A percentile compares a stretch with the other conserved stretches of the same genome.
These are phyloP conservation scores for Oryzaephilus surinamensis DNA, from an alignment of 1,140 invertebrate species.

Conservation along the genomic window DNA sequence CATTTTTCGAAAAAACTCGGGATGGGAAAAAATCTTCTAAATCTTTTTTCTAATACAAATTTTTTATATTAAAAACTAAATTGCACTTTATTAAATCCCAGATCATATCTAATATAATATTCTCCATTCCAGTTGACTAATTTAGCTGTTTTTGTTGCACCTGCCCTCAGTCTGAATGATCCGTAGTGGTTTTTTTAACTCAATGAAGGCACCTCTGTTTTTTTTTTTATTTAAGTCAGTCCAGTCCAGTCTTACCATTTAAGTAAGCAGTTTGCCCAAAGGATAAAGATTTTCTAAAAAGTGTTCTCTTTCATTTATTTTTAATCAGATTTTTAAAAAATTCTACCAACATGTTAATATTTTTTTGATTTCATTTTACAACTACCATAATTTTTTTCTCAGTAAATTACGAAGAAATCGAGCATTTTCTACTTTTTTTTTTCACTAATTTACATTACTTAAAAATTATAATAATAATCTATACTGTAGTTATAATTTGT, in stretches of 20 bases:
- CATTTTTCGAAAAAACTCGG: slow-evolving; percentile 21
- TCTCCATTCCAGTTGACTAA: slow-evolving; percentile 4
- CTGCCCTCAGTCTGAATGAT: slow-evolving; percentile 34
- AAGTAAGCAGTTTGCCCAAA: slow-evolving; percentile 33
- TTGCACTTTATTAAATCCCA: slow-evolving; percentile 22
- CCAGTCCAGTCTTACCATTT: slow-evolving; percentile 37
- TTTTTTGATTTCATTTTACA: slow-evolving; percentile 9
- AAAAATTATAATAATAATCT: too few species aligned
- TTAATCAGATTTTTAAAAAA: too few species aligned
- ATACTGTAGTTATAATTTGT: too few species aligned
- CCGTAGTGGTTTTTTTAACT: slow-evolving; percentile 21
- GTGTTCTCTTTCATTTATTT: slow-evolving; percentile 15
- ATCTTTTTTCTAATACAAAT: neutral
- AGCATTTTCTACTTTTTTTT: neutral
- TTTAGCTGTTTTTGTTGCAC: slow-evolving; percentile 22
- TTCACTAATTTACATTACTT: too few species aligned
- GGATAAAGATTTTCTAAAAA: slow-evolving; percentile 31
- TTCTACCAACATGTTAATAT: too few species aligned
- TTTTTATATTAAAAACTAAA: slow-evolving; percentile 21
- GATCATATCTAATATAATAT: slow-evolving; percentile 7
- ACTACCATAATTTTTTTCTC: slow-evolving; percentile 24
- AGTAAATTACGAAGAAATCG: slow-evolving; percentile 20
- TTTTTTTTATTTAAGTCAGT: too few species aligned
- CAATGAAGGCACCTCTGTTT: slow-evolving; percentile 35
- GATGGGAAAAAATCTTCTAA: too few species aligned